Evolutionary conservation across 2,888 invertebrate genomes (phyloP).

Genomic region (Coelinius sp.): DNA sequence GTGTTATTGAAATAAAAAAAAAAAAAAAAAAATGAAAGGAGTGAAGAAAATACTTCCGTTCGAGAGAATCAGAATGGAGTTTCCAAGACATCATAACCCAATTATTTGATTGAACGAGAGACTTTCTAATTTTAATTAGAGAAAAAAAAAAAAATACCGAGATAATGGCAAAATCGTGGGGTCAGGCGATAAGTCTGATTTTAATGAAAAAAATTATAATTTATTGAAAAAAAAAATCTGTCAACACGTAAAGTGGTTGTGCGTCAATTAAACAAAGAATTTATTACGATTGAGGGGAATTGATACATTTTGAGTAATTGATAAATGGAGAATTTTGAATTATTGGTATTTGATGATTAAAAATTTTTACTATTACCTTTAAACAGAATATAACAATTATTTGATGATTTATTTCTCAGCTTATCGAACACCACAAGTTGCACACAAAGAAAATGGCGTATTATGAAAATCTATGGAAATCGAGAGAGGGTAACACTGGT

Average conservation of each 20-base stretch:
- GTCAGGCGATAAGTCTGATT: background rate
- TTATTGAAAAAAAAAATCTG: slow-evolving; percentile 50
- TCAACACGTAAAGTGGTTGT: slow-evolving; percentile 55
- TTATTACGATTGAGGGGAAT: background rate
- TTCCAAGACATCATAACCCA: slow-evolving; percentile 14
- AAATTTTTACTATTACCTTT: background rate
- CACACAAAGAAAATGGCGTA: slow-evolving; percentile 64
- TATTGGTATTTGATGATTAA: background rate
- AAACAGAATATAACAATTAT: background rate
- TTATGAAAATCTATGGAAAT: slow-evolving; percentile 51
- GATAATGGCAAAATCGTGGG: background rate
- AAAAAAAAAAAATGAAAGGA: slow-evolving; percentile 30
- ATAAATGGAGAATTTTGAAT: background rate
- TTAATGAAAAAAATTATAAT: background rate
- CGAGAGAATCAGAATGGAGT: slow-evolving; percentile 22
- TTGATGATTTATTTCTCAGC: background rate
- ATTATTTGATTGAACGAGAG: background rate
- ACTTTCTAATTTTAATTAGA: background rate
- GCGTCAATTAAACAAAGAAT: slow-evolving; percentile 25
- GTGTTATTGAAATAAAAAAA: slow-evolving; percentile 19
- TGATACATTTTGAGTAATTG: background rate
- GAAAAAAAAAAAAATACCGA: background rate
- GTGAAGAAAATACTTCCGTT: slow-evolving; percentile 34
- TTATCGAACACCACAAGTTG: slow-evolving; percentile 50
- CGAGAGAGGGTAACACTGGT: slow-evolving; percentile 56